Percentiles rank a stretch among this genome's conserved stretches.
phyloP scores from a whole-genome alignment of 1,140 invertebrate genomes.

The Drosophila erecta region DNA sequence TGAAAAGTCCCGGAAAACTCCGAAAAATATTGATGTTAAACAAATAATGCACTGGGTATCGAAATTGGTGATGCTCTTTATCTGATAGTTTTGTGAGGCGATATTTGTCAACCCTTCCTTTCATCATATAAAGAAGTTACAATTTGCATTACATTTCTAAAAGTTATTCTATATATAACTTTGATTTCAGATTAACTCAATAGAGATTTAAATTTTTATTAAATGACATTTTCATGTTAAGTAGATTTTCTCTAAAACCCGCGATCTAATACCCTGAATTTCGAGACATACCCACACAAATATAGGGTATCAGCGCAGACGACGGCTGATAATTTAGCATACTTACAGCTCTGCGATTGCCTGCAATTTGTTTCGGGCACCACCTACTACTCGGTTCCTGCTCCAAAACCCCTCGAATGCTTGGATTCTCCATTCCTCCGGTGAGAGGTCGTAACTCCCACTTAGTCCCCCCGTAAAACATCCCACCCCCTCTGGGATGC shows the following conservation, averaged over 20 bases:
- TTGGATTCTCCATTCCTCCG: conserved; percentile 34
- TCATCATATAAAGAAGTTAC: no score
- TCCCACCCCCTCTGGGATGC: conserved; percentile 1
- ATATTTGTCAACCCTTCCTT: no score
- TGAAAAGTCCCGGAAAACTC: conserved; percentile 70
- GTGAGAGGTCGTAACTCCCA: conserved; percentile 64
- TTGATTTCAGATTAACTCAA: no score
- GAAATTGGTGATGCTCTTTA: conserved; percentile 3
- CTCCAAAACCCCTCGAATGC: conserved; percentile 25
- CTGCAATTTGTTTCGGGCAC: conserved; percentile 79
- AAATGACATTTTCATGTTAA: no score
- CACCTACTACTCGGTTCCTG: conserved; percentile 65
- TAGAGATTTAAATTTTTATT: no score
- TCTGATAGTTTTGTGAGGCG: neutral
- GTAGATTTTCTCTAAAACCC: no score
- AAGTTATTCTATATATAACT: neutral
- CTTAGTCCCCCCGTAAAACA: neutral
- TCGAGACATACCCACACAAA: neutral
- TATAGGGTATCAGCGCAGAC: conserved; percentile 51
- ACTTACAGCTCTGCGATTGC: conserved; percentile 76
- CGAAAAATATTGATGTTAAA: conserved; percentile 37
- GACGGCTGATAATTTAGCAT: conserved; percentile 79
- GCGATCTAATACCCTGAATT: no score
- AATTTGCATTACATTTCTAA: neutral
- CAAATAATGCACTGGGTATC: neutral